A percentile compares a stretch with the other conserved stretches of the same genome.
Conservation (phyloP, 2,797 vertebrate species). For the Rhinophrynus dorsalis region DNA sequence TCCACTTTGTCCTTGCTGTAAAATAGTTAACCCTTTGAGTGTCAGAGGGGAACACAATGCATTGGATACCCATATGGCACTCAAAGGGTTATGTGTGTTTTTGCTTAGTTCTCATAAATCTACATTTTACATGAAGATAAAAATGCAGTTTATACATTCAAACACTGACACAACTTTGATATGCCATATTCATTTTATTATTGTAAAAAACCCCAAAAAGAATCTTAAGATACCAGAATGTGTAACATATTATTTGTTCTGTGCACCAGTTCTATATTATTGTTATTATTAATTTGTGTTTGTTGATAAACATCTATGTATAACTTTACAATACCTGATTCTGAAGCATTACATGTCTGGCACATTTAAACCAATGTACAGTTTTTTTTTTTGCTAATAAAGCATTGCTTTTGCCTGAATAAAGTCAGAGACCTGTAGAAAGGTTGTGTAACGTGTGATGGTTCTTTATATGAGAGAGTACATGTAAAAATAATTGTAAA, state of each 20-base stretch:
- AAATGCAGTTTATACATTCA: too few species aligned
- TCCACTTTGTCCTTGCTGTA: too few species aligned
- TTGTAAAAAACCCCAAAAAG: constrained; percentile 60
- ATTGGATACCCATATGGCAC: too few species aligned
- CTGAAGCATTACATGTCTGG: constrained; percentile 68
- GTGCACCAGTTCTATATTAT: constrained; percentile 63
- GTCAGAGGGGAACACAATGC: too few species aligned
- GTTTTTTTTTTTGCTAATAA: constrained; percentile 70
- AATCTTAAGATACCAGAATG: constrained; percentile 60
- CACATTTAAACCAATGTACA: constrained; percentile 61
- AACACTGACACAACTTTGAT: too few species aligned
- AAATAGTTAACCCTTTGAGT: too few species aligned
- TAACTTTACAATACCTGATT: constrained; percentile 72
- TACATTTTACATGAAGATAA: too few species aligned
- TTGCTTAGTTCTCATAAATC: too few species aligned
- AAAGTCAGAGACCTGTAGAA: not conserved
- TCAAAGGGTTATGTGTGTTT: too few species aligned
- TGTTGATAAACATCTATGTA: constrained; percentile 67
- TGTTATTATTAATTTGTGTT: constrained; percentile 62
- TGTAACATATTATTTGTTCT: constrained; percentile 46
- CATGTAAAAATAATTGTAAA: constrained; percentile 2
- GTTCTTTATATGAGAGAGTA: not conserved
- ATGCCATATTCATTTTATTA: constrained; percentile 62
- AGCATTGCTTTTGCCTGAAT: not conserved
- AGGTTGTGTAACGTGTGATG: not conserved